Evolutionary conservation across 2,797 vertebrate species (phyloP).

Genomic region (Melopsittacus undulatus): DNA sequence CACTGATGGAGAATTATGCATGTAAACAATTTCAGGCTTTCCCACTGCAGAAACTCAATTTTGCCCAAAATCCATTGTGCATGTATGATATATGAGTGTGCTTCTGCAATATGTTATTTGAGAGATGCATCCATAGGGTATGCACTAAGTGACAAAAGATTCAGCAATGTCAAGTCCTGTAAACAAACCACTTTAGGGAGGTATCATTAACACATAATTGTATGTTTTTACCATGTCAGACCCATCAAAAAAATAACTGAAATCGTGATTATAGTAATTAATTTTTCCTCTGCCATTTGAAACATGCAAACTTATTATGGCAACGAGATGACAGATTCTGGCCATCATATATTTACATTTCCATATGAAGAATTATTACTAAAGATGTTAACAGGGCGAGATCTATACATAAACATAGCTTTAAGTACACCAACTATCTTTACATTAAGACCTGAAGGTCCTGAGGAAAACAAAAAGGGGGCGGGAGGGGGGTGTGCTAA

Average conservation of each 20-base stretch:
- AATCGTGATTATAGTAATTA: constrained; percentile 57
- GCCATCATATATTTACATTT: constrained; percentile 26
- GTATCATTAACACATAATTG: constrained; percentile 61
- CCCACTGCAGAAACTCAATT: not conserved
- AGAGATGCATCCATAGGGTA: not conserved
- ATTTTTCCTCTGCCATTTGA: constrained; percentile 55
- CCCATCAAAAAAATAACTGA: constrained; percentile 48
- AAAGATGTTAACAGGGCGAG: not conserved
- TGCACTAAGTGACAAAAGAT: constrained; percentile 30
- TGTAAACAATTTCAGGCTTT: not conserved
- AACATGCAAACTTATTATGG: constrained; percentile 48
- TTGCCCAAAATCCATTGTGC: not conserved
- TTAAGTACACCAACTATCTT: not conserved
- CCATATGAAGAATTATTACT: not conserved
- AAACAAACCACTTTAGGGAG: constrained; percentile 50
- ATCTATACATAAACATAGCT: not conserved
- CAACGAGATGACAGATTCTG: constrained; percentile 19
- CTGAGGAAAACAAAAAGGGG: not conserved
- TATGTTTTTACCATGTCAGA: constrained; percentile 56
- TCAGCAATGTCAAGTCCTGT: constrained; percentile 26
- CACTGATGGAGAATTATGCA: not conserved
- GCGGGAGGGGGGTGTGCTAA: not conserved
- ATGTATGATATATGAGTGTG: not conserved
- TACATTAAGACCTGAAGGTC: not conserved
- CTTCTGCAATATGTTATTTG: not conserved